Evolutionary conservation across 2,888 invertebrate genomes (phyloP).

Genomic region (Lasioglossum malachurum): DNA sequence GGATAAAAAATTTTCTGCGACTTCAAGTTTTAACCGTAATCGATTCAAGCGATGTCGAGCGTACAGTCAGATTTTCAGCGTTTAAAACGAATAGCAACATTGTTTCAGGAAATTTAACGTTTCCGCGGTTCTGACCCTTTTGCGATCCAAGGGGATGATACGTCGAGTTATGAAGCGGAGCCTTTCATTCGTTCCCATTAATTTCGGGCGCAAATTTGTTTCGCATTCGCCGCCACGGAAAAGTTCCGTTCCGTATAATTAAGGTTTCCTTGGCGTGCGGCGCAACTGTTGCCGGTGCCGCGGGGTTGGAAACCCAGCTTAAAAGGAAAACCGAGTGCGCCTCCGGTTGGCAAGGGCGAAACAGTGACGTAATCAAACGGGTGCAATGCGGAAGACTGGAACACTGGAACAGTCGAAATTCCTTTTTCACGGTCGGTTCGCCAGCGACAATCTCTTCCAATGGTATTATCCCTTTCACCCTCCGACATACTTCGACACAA

Average conservation of each 20-base stretch:
- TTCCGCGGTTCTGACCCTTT: background rate
- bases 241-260: constrained; percentile 35
- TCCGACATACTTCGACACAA: background rate
- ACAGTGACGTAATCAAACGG: constrained; percentile 67
- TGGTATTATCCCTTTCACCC: background rate
- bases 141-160: background rate
- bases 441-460: background rate
- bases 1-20: background rate
- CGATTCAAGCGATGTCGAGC: background rate
- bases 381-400: constrained; percentile 67
- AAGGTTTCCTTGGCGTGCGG: constrained; percentile 11
- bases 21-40: background rate
- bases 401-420: constrained; percentile 30
- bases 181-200: constrained; percentile 14
- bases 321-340: constrained; percentile 39
- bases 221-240: constrained; percentile 24
- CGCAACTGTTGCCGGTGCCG: constrained; percentile 33
- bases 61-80: background rate
- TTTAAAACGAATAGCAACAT: background rate
- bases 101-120: background rate
- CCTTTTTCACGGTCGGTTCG: constrained; percentile 27
- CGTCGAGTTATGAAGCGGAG: background rate
- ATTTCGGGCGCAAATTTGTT: constrained; percentile 24
- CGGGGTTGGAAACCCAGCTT: constrained; percentile 35
- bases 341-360: constrained; percentile 54